Evolutionary conservation across 2,888 invertebrate genomes (phyloP), one percentile per base, ranked within the genome.

Genomic region (Drosophila flavopinicola): DNA sequence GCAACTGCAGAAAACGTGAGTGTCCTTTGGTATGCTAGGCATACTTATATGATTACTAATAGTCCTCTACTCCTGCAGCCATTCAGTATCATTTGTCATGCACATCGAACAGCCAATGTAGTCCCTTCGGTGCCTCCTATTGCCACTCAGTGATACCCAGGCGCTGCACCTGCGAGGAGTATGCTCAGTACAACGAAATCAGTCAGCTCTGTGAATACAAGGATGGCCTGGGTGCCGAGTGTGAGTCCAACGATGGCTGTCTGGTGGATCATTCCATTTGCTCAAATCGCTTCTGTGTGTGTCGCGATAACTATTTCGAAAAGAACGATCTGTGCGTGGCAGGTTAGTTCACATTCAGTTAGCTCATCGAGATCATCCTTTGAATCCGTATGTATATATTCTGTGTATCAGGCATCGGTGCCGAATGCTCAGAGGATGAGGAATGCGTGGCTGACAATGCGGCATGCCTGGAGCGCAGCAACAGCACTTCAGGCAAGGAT

Each of bases 1-100:
- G 90, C 49, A 78, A 71, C 35, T 91, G 91, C 61, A 83, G 88
- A 65, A 91, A 91, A 88, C 90, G 91, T 91, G 73, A 83, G 88
- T 78, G n/a, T n/a, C n/a, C n/a, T n/a, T n/a, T n/a, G n/a, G n/a
- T n/a, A n/a, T n/a, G n/a, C n/a, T n/a, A n/a, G n/a, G n/a, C n/a
- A n/a, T n/a, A n/a, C n/a, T n/a, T n/a, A n/a, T 1, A 5, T 24
- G 54, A 56, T 29, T 20, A 4, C 3, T 39, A 6, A 2, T 30
- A 30, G 9, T 1, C 11, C 0, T 17, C 23, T 6, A 6, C 49
- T 17, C 2, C 38, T 57, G 41, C 70, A 88, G 88, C 90, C 23
- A 88, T 88, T 56, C 88, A 87, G 70, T 88, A 80, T 69, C 85
- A 88, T 27, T 72, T 89, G 52, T 88, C 90, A 15, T 91, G 91